Evolutionary conservation across 30 jellyfish, hydroid and myxozoan genomes (phyloP), one percentile per base, ranked within the genome.

Genomic region (Turritopsis rubra): DNA sequence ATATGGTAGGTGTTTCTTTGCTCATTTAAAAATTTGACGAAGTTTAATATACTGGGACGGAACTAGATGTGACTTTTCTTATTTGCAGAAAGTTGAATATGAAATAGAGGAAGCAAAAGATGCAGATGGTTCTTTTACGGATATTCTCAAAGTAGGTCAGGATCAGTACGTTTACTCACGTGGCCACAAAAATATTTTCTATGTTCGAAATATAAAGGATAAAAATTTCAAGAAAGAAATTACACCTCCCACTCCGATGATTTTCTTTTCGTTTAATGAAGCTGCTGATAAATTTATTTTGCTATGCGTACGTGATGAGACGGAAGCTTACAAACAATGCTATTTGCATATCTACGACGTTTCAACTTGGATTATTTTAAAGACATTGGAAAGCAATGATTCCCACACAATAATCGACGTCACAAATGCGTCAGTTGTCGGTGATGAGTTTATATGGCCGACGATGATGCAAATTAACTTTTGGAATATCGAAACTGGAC

Each of bases 401-500:
- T 89, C 84, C 28, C 89, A 91, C 17, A 91, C 85, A 88, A 52
- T 91, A 66, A 25, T 91, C 16, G 53, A 80, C 81, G 28, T 83
- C 1, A 54, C 86, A 1, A 76, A 72, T 21, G 76, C 66, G 27
- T 52, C 85, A 16, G 77, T 26, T 52, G 81, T 71, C 21, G 97
- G 97, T 17, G 76, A 79, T 79, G 97, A 86, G 29, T 75, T 91
- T 19, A 83, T 91, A 22, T 86, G 94, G 91, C 97, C 97, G 24
- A 82, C 89, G 21, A 53, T 91, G 83, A 54, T 82, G 54, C 97
- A 91, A 71, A 91, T 91, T 79, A 81, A 85, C 80, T 91, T 91
- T 28, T 91, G 97, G 97, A 91, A 91, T 54, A 19, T 87, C 9
- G 75, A 91, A n/a, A 91, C 97, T 13, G 96, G 95, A 21, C 86